Conservation (phyloP, 2,797 vertebrate genomes). For the Sternotherus odoratus region DNA sequence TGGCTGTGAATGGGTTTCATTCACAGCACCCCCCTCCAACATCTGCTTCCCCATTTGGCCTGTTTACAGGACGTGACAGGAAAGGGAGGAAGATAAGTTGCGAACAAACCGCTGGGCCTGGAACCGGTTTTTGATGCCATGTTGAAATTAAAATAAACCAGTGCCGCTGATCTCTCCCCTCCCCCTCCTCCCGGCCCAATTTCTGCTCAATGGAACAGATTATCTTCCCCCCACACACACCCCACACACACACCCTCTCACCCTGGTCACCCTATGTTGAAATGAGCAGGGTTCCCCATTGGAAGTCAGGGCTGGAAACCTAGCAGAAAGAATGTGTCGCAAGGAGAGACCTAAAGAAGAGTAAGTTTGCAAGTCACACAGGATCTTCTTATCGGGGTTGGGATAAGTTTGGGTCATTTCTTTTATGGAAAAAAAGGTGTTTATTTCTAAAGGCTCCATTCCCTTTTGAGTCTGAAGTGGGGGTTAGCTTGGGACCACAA, state of each 20-base stretch:
- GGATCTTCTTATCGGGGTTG: not conserved
- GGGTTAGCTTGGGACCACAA: not conserved
- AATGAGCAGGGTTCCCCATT: not conserved
- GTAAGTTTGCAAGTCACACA: not conserved
- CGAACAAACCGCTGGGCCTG: not conserved
- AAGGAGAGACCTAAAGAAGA: not conserved
- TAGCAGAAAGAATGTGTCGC: not conserved
- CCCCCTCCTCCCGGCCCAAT: not conserved
- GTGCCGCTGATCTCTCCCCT: not conserved
- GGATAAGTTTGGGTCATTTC: not conserved
- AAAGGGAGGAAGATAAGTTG: fast-evolving
- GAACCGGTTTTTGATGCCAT: fast-evolving
- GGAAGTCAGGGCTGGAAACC: not conserved
- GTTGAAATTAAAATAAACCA: not conserved
- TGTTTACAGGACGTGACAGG: not conserved
- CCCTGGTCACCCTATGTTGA: not conserved
- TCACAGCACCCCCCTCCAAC: not conserved
- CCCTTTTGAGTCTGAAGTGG: not conserved
- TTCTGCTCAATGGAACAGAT: not conserved
- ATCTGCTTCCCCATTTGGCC: constrained; percentile 24
- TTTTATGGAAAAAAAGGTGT: not conserved
- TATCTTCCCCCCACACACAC: not conserved
- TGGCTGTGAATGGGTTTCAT: not conserved
- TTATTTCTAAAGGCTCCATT: not conserved
- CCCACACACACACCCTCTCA: not conserved